phyloP scores from a whole-genome alignment of 2,797 vertebrate genomes.

The Graptemys geographica region DNA sequence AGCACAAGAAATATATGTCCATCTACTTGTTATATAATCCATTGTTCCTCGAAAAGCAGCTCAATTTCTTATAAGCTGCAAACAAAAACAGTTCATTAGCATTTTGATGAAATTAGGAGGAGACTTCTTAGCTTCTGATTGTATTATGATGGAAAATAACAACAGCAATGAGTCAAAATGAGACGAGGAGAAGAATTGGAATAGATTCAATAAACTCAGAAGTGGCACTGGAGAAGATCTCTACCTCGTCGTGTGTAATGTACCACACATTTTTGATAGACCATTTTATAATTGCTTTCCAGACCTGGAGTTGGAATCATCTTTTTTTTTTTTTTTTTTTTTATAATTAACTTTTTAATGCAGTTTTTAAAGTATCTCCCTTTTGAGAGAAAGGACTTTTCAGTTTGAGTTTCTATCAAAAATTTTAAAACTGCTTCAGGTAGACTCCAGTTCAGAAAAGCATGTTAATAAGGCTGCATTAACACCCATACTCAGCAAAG shows the following conservation, averaged over 20 bases:
- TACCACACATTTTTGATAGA: neutral
- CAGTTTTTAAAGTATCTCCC: neutral
- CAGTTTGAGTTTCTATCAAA: neutral
- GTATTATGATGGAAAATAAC: slow-evolving; percentile 9
- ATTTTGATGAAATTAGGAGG: slow-evolving; percentile 66
- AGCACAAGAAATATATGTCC: neutral
- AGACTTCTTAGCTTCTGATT: slow-evolving; percentile 16
- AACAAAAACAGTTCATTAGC: slow-evolving; percentile 46
- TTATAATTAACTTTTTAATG: slow-evolving; percentile 25
- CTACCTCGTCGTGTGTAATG: neutral
- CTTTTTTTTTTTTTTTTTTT: neutral
- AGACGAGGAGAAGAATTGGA: neutral
- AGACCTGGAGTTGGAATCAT: neutral
- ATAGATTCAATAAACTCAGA: neutral
- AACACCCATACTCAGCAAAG: neutral
- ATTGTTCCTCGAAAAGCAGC: slow-evolving; percentile 13
- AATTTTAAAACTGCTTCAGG: neutral
- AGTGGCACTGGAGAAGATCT: neutral
- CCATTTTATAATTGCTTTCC: slow-evolving; percentile 15
- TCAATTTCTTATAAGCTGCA: slow-evolving; percentile 36
- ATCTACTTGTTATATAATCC: neutral
- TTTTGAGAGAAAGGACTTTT: neutral
- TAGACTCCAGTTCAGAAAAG: neutral
- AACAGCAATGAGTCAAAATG: neutral
- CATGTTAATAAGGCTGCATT: too few relatives aligned